A percentile compares a stretch with the other conserved stretches of the same genome.
Evolutionary conservation across 1,140 invertebrate species (phyloP).

Genomic region (Drosophila ogumai): DNA sequence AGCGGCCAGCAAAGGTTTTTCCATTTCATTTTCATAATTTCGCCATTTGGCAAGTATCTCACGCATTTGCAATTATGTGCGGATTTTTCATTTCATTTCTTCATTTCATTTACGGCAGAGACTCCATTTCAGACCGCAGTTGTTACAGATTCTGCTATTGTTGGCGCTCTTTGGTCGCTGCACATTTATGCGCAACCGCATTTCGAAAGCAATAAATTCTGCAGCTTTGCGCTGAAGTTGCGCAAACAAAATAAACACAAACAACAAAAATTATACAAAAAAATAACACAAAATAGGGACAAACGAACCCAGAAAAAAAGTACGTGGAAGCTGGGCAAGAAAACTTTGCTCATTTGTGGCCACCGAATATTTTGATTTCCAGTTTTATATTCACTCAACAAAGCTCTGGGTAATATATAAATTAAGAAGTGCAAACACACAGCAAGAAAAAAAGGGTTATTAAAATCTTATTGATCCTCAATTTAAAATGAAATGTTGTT

Average conservation of each 20-base stretch:
- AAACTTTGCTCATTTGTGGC: slow-evolving; percentile 81
- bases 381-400: slow-evolving; percentile 44
- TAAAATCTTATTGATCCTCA: too few relatives aligned
- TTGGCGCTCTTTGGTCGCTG: slow-evolving; percentile 43
- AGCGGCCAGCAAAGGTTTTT: slow-evolving; percentile 25
- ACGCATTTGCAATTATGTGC: slow-evolving; percentile 81
- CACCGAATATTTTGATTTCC: slow-evolving; percentile 64
- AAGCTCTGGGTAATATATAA: slow-evolving; percentile 53
- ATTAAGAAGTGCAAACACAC: slow-evolving; percentile 57
- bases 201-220: slow-evolving; percentile 81
- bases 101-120: slow-evolving; percentile 56
- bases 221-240: slow-evolving; percentile 63
- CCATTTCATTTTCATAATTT: slow-evolving; percentile 80
- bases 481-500: too few relatives aligned
- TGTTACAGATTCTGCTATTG: slow-evolving; percentile 57
- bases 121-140: slow-evolving; percentile 50
- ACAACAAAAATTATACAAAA: slow-evolving; percentile 7
- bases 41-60: slow-evolving; percentile 78
- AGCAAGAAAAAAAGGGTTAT: slow-evolving; percentile 15
- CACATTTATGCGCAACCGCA: slow-evolving; percentile 80
- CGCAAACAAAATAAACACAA: slow-evolving; percentile 19
- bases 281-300: slow-evolving; percentile 25
- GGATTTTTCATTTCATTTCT: slow-evolving; percentile 74
- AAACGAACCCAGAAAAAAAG: slow-evolving; percentile 23
- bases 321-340: slow-evolving; percentile 31